These are phyloP conservation scores for Halcyon badia DNA, from an alignment of 2,797 vertebrate genomes.

Conservation along the genomic window DNA sequence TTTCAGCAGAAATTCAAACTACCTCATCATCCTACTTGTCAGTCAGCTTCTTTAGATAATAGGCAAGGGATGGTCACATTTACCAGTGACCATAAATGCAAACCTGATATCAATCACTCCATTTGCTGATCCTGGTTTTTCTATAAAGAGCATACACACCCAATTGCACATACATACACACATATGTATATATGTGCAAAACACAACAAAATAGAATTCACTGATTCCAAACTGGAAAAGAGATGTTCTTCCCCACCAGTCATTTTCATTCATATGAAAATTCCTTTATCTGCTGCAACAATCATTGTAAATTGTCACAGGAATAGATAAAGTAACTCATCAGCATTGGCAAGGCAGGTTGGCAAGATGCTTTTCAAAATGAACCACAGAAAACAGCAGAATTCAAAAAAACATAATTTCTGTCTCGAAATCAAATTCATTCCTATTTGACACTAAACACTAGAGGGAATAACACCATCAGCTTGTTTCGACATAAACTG, in stretches of 20 bases:
- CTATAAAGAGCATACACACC: not conserved
- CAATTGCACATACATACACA: not conserved
- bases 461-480: not conserved
- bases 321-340: not conserved
- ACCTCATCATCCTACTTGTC: not conserved
- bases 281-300: not conserved
- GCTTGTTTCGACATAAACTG: not conserved
- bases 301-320: not conserved
- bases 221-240: not conserved
- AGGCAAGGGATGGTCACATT: not conserved
- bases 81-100: not conserved
- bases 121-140: not conserved
- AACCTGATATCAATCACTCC: not conserved
- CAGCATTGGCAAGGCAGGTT: fast-evolving
- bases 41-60: not conserved
- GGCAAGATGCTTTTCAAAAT: not conserved
- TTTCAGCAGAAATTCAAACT: not conserved
- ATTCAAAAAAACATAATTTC: not conserved
- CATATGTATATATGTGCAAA: not conserved
- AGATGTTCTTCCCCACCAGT: not conserved
- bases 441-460: not conserved
- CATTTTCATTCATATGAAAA: not conserved
- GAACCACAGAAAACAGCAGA: not conserved
- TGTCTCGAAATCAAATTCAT: not conserved
- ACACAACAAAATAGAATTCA: not conserved